Conservation (phyloP, 2,888 invertebrate genomes). For the Yponomeuta sedellus region DNA sequence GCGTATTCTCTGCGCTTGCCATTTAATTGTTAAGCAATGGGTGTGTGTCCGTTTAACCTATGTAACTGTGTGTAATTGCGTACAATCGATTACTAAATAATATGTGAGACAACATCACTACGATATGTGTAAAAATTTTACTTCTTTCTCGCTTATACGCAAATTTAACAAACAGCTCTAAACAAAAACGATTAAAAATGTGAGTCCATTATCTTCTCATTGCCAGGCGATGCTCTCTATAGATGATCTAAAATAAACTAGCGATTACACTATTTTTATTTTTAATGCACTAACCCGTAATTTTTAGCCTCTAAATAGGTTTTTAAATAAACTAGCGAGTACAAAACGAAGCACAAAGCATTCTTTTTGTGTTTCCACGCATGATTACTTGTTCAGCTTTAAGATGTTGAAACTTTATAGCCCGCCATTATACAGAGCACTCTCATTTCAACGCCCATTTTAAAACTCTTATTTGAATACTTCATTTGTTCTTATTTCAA, state of each 20-base stretch:
- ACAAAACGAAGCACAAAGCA: conserved; percentile 25
- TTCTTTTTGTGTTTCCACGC: conserved; percentile 24
- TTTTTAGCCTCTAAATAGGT: no score
- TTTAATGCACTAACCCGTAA: no score
- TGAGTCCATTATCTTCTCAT: conserved; percentile 14
- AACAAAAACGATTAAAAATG: conserved; percentile 9
- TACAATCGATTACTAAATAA: conserved; percentile 5
- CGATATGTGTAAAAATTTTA: not conserved
- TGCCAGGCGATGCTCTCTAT: conserved; percentile 20
- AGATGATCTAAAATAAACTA: conserved; percentile 26
- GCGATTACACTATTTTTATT: no score
- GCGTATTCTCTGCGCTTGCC: conserved; percentile 66
- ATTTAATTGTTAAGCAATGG: conserved; percentile 69
- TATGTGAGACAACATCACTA: not conserved
- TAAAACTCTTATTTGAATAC: conserved; percentile 26
- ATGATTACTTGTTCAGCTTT: conserved; percentile 24
- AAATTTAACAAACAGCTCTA: not conserved
- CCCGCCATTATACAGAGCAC: conserved; percentile 29
- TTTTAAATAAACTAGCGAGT: conserved; percentile 25
- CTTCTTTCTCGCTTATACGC: not conserved
- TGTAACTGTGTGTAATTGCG: conserved; percentile 28
- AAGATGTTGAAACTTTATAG: conserved; percentile 31
- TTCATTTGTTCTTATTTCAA: conserved; percentile 24
- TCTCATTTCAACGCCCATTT: conserved; percentile 28
- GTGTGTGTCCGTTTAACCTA: conserved; percentile 52